phyloP scores from a whole-genome alignment of 2,888 invertebrate genomes.

The Spisula solida region DNA sequence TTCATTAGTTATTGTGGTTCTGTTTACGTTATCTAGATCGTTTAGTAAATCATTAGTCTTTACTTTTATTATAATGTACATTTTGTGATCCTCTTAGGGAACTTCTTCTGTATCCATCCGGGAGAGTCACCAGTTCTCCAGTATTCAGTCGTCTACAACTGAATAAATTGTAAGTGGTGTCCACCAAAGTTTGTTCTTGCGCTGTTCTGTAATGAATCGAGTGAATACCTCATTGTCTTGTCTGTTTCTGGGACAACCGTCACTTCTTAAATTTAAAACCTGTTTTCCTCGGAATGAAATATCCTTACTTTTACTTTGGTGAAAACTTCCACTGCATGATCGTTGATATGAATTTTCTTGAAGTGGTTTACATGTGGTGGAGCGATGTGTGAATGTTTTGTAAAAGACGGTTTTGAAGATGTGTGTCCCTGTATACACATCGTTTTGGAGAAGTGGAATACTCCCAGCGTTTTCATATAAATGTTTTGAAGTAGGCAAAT shows the following conservation, averaged over 20 bases:
- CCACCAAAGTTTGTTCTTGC: background rate
- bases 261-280: background rate
- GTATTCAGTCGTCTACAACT: slow-evolving; percentile 20
- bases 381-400: background rate
- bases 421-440: too few species aligned
- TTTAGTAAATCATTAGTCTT: background rate
- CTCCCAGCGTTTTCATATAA: background rate
- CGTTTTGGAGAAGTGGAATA: background rate
- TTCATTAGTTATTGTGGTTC: slow-evolving; percentile 9
- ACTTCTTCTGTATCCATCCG: slow-evolving; percentile 58
- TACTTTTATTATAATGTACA: slow-evolving; percentile 27
- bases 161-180: slow-evolving; percentile 65
- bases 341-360: background rate
- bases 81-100: slow-evolving; percentile 32
- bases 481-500: background rate
- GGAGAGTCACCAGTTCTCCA: slow-evolving; percentile 59
- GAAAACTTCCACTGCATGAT: background rate
- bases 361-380: background rate
- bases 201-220: slow-evolving; percentile 10
- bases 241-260: slow-evolving; percentile 38
- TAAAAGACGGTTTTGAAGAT: too few species aligned
- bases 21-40: slow-evolving; percentile 29
- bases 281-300: background rate
- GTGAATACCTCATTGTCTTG: slow-evolving; percentile 17
- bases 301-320: background rate